phyloP scores from a whole-genome alignment of 2,888 invertebrate species.

The Ditylenchus weischeri region DNA sequence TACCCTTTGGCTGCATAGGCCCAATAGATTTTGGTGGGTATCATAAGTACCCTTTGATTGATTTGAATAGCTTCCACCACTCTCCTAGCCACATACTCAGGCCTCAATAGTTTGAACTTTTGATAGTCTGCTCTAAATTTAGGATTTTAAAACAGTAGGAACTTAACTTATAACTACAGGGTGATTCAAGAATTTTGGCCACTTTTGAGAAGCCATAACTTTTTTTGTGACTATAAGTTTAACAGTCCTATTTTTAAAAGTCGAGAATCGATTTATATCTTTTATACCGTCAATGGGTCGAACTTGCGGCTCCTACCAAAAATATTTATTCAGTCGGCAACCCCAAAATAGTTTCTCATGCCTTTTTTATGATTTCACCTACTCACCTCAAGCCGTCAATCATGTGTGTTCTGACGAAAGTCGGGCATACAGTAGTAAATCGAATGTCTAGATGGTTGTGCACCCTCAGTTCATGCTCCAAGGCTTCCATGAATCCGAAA shows the following conservation, averaged over 20 bases:
- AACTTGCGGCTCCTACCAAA: no score
- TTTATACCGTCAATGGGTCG: no score
- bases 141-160: background rate
- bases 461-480: slow-evolving; percentile 70
- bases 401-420: slow-evolving; percentile 93
- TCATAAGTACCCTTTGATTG: slow-evolving; percentile 70
- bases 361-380: background rate
- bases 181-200: background rate
- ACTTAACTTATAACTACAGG: background rate
- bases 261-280: no score
- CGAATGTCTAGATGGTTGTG: slow-evolving; percentile 65
- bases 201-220: no score
- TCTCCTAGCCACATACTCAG: slow-evolving; percentile 79
- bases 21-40: slow-evolving; percentile 73
- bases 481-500: slow-evolving; percentile 84
- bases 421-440: slow-evolving; percentile 88
- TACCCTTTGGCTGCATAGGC: slow-evolving; percentile 58
- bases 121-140: background rate
- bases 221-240: no score
- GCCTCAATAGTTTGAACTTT: slow-evolving; percentile 64
- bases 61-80: slow-evolving; percentile 72
- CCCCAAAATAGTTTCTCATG: background rate
- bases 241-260: no score
- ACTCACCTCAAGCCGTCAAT: slow-evolving; percentile 74
- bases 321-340: no score